phyloP scores from a whole-genome alignment of 1,140 invertebrate genomes.

The Artemia franciscana region DNA sequence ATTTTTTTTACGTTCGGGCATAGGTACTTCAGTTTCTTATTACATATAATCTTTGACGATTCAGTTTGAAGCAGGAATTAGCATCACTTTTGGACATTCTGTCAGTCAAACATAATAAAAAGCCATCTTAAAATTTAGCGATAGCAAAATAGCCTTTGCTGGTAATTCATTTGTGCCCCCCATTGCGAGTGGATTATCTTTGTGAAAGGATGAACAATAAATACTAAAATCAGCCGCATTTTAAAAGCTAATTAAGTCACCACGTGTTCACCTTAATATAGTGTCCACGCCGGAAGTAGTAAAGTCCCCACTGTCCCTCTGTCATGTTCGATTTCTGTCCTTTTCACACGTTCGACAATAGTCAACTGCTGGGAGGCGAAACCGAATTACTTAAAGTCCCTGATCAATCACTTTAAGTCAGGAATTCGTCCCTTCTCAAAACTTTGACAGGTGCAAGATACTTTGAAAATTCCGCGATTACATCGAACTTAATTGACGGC shows the following conservation, averaged over 20 bases:
- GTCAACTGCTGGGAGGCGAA: neutral
- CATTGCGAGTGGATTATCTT: too few relatives aligned
- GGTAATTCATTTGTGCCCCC: too few relatives aligned
- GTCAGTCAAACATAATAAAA: too few relatives aligned
- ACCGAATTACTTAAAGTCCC: neutral
- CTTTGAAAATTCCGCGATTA: neutral
- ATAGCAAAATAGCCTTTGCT: too few relatives aligned
- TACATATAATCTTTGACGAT: too few relatives aligned
- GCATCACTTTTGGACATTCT: too few relatives aligned
- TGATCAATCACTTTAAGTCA: neutral
- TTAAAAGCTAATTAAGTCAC: neutral
- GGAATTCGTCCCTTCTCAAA: neutral
- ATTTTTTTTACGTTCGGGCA: too few relatives aligned
- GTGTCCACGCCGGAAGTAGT: neutral
- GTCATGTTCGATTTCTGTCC: neutral
- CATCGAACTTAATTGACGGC: neutral
- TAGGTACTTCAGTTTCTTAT: too few relatives aligned
- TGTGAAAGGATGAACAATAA: too few relatives aligned
- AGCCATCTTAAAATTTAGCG: too few relatives aligned
- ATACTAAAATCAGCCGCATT: too few relatives aligned
- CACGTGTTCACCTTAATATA: neutral
- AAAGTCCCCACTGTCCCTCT: neutral
- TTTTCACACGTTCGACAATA: neutral
- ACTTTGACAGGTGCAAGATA: neutral
- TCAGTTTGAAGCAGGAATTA: too few relatives aligned